These are phyloP conservation scores for Haliaeetus leucogaster DNA, from an alignment of 2,113 vertebrate genomes.

Conservation along the genomic window DNA sequence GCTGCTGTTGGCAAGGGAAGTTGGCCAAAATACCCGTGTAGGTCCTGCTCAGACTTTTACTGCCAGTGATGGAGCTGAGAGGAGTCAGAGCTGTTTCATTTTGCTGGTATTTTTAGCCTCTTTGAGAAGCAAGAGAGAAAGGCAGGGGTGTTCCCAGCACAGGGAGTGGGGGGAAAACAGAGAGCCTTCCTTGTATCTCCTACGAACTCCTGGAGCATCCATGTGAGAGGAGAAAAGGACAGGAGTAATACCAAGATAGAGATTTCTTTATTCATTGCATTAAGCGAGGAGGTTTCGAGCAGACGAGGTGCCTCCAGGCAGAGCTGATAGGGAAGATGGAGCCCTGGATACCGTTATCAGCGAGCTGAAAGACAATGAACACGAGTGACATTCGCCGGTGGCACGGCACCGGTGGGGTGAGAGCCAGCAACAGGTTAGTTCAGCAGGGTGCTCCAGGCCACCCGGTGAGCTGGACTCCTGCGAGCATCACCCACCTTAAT, in stretches of 20 bases:
- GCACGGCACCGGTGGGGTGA: background rate
- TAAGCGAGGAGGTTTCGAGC: background rate
- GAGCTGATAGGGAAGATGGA: slow-evolving; percentile 13
- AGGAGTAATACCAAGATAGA: background rate
- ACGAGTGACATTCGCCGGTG: rapidly evolving
- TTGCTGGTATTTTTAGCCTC: background rate
- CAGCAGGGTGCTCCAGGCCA: background rate
- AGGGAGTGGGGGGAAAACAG: rapidly evolving
- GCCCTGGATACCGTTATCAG: background rate
- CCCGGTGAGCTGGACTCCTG: background rate
- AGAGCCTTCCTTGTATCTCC: background rate
- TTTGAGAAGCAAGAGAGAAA: slow-evolving; percentile 7
- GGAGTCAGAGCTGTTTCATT: background rate
- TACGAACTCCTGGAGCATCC: background rate
- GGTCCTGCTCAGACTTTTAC: background rate
- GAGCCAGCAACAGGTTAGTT: background rate
- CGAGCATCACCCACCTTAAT: background rate
- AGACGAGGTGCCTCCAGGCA: background rate
- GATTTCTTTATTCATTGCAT: background rate
- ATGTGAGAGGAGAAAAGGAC: background rate
- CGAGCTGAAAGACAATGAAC: background rate
- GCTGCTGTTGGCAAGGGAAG: background rate
- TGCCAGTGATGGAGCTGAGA: background rate
- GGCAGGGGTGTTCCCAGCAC: background rate
- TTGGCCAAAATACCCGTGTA: background rate